These are phyloP conservation scores for Myripristis jacobus DNA, from an alignment of 2,797 vertebrate genomes.

Conservation along the genomic window DNA sequence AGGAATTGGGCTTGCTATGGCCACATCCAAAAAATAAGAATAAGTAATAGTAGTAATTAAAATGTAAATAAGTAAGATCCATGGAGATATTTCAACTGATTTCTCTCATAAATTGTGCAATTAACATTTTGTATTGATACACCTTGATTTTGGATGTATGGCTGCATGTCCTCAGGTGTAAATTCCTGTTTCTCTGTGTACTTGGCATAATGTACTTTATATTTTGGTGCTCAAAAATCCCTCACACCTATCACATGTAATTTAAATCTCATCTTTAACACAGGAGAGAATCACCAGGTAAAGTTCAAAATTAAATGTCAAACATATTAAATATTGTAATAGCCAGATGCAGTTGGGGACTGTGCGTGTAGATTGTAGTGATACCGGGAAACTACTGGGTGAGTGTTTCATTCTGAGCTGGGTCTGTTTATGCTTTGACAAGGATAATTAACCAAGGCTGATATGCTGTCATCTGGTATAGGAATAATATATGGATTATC, in stretches of 20 bases:
- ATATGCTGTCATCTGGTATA: constrained; percentile 69
- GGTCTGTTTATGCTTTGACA: constrained; percentile 60
- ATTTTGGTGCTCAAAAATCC: constrained; percentile 71
- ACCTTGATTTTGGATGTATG: constrained; percentile 72
- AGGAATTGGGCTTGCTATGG: constrained; percentile 83
- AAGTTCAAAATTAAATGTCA: constrained; percentile 76
- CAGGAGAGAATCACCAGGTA: constrained; percentile 65
- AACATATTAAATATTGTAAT: constrained; percentile 70
- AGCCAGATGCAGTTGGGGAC: constrained; percentile 47
- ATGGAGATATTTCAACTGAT: constrained; percentile 77
- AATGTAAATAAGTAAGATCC: constrained; percentile 83
- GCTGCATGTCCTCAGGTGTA: constrained; percentile 76
- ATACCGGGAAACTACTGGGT: constrained; percentile 23
- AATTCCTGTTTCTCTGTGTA: constrained; percentile 67
- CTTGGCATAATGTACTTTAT: constrained; percentile 73
- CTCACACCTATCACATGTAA: constrained; percentile 80
- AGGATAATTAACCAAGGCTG: constrained; percentile 62
- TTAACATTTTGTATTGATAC: constrained; percentile 77
- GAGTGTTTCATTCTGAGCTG: constrained; percentile 55
- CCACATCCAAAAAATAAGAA: constrained; percentile 83
- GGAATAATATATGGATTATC: constrained; percentile 73
- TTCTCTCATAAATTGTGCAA: constrained; percentile 75
- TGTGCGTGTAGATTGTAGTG: constrained; percentile 53
- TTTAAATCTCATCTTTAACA: constrained; percentile 74
- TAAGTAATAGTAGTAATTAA: constrained; percentile 85